phyloP scores from a whole-genome alignment of 2,113 vertebrate species.

The Hirundichthys speculiger region DNA sequence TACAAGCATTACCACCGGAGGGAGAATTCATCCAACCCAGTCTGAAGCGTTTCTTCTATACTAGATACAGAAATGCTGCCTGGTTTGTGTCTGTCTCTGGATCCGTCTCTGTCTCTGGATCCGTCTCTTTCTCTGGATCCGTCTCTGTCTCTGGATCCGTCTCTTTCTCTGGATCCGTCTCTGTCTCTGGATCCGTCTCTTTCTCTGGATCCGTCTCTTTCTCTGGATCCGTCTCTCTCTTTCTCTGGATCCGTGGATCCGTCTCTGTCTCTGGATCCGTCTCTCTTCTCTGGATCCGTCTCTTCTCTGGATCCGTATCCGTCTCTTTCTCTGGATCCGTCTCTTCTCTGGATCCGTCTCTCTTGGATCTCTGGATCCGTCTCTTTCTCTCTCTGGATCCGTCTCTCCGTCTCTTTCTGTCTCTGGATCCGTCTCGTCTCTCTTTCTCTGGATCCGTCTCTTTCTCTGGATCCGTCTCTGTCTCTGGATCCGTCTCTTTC shows the following conservation, averaged over 20 bases:
- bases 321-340: slow-evolving; percentile 43
- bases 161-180: too few species aligned
- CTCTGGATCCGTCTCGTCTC: slow-evolving; percentile 39
- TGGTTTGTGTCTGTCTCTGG: slow-evolving; percentile 44
- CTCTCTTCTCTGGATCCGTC: too few species aligned
- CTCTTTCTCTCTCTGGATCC: slow-evolving; percentile 44
- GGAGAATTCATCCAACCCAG: slow-evolving; percentile 63
- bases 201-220: too few species aligned
- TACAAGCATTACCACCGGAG: slow-evolving; percentile 66
- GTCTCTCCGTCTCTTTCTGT: slow-evolving; percentile 47
- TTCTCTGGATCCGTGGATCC: too few species aligned
- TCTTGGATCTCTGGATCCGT: slow-evolving; percentile 37
- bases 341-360: slow-evolving; percentile 40
- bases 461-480: too few species aligned
- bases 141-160: slow-evolving; percentile 43
- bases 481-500: slow-evolving; percentile 39
- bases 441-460: slow-evolving; percentile 43
- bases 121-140: too few species aligned
- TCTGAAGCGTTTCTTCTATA: slow-evolving; percentile 37
- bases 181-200: slow-evolving; percentile 44
- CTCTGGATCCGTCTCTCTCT: slow-evolving; percentile 39
- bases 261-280: slow-evolving; percentile 43
- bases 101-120: slow-evolving; percentile 46
- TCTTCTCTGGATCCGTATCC: slow-evolving; percentile 39
- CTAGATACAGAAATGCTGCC: slow-evolving; percentile 9